Evolutionary conservation across 1,140 invertebrate genomes (phyloP).

Genomic region (Gerris buenoi): DNA sequence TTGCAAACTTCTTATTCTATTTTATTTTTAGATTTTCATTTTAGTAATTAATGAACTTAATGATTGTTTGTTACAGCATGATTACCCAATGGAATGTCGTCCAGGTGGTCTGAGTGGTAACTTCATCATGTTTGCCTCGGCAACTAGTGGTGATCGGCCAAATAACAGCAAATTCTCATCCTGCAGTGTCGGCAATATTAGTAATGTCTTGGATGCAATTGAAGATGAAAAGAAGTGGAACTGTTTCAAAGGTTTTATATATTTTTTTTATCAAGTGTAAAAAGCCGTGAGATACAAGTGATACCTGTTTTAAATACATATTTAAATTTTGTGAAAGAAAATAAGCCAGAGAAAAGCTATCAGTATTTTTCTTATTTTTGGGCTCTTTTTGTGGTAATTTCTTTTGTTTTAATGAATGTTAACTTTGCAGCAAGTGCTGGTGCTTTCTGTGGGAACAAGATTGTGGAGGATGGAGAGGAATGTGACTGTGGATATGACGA

Average conservation of each 20-base stretch:
- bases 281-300: too few relatives aligned
- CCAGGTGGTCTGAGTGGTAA: slow-evolving; percentile 79
- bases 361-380: too few relatives aligned
- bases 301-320: too few relatives aligned
- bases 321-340: too few relatives aligned
- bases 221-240: slow-evolving; percentile 83
- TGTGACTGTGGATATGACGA: slow-evolving; percentile 97
- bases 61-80: slow-evolving; percentile 51
- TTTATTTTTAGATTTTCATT: too few relatives aligned
- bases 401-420: too few relatives aligned
- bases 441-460: slow-evolving; percentile 98
- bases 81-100: slow-evolving; percentile 81
- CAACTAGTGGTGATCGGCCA: slow-evolving; percentile 79
- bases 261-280: too few relatives aligned
- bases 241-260: slow-evolving; percentile 74
- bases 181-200: slow-evolving; percentile 91
- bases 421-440: slow-evolving; percentile 59
- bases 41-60: slow-evolving; percentile 5
- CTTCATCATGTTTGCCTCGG: slow-evolving; percentile 95
- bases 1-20: too few relatives aligned
- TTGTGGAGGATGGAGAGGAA: slow-evolving; percentile 92
- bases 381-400: too few relatives aligned
- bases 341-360: too few relatives aligned
- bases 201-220: slow-evolving; percentile 80
- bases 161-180: slow-evolving; percentile 91